Base-by-base conservation (phyloP, 1,140 invertebrate species). In the Galleria mellonella region DNA sequence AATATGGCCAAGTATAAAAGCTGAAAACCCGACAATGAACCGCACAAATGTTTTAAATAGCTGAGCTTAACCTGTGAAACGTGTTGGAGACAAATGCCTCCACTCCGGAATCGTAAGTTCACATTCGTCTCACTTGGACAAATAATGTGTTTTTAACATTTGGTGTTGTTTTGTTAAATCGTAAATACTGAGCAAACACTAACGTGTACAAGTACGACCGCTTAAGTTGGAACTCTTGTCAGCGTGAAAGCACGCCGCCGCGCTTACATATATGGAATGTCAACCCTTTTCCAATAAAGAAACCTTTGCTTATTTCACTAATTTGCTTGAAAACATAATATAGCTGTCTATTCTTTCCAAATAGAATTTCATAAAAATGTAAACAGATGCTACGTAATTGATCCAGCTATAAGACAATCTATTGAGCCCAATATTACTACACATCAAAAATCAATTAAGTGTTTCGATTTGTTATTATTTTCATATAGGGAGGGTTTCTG, bases 91-190 rank as follows among this genome's bases (percentile, higher is more conserved):
- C 78, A 85, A 85, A 85, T 67, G 76, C 62, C 47, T 17, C 32
- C 32, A 60, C 67, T 58, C 49, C 63, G 61, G 71, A 68, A 78
- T 83, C 75, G 66, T 82, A 83, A 74, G 71, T 71, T 60, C 66
- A 67, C 78, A 85, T 85, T 85, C 76, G 82, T 83, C 78, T 72
- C 78, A 85, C 63, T 71, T 65, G 67, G 68, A 71, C 75, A 81
- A 78, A 83, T 82, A 82, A 82, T 85, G 78, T 83, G 82, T 83
- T 85, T 85, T 85, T 83, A 83, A 85, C 77, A 81, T 83, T 85
- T 85, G 74, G 66, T 78, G 76, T 83, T 85, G 82, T 85, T 85
- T 85, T 82, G 82, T 85, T 82, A 75, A 83, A 85, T 85, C 82
- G 82, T 85, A 85, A 85, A 85, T 78, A 82, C 77, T 79, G 77